Percentiles rank a stretch among this genome's conserved stretches.
These are phyloP conservation scores for Euzophera pinguis DNA, from an alignment of 2,888 invertebrate species.

Conservation along the genomic window DNA sequence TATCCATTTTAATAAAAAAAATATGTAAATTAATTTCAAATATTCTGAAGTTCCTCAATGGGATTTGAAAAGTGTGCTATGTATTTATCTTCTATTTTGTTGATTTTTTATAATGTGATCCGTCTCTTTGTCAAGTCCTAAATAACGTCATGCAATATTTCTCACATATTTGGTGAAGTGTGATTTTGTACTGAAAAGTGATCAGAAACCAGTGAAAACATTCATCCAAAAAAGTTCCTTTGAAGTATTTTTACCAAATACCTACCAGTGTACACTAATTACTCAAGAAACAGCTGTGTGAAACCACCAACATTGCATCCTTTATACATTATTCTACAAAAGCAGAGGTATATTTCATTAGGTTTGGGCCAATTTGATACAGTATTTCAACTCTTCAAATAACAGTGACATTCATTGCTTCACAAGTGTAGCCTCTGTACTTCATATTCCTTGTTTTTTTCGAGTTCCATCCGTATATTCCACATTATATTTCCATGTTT, in stretches of 20 bases:
- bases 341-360: constrained; percentile 39
- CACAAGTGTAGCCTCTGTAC: background rate
- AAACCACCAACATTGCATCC: constrained; percentile 31
- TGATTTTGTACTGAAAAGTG: constrained; percentile 71
- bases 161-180: constrained; percentile 61
- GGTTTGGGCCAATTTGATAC: constrained; percentile 2
- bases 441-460: background rate
- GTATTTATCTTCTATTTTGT: constrained; percentile 36
- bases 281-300: constrained; percentile 30
- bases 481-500: constrained; percentile 7
- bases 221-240: constrained; percentile 42
- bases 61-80: constrained; percentile 34
- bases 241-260: constrained; percentile 34
- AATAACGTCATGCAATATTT: constrained; percentile 47
- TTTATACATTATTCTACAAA: constrained; percentile 34
- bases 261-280: constrained; percentile 43
- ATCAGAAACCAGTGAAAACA: constrained; percentile 69
- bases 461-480: background rate
- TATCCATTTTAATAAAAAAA: constrained; percentile 47
- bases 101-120: constrained; percentile 28
- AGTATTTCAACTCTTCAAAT: constrained; percentile 8
- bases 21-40: constrained; percentile 46
- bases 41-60: constrained; percentile 37
- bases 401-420: constrained; percentile 1
- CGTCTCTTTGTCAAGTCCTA: constrained; percentile 28